Evolutionary conservation across 2,888 invertebrate genomes (phyloP), one percentile per base, ranked within the genome.

Genomic region (Beris morrisii): DNA sequence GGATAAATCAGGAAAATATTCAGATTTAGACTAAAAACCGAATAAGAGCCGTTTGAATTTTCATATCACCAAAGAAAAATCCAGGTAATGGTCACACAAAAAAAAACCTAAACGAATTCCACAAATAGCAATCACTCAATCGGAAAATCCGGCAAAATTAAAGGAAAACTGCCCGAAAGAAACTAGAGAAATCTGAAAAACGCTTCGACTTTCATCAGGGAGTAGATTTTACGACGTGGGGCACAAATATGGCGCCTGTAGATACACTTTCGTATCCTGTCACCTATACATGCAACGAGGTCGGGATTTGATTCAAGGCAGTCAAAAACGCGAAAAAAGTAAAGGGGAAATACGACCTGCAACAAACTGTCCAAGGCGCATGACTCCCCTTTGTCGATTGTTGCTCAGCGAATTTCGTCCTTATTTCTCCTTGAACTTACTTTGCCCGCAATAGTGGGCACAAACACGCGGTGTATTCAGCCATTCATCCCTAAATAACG

Each of bases 231-330:
- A 32, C 46, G 61, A 45, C 32, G 46, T 50, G 61, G 53, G 56
- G 69, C 54, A 63, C 67, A 69, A 69, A 69, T 66, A 69, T 69
- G 69, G 69, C 69, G 69, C 69, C 69, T 65, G 68, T 64, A 43
- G 61, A 61, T 50, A 61, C 52, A 52, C 52, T 32, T 63, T 45
- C 44, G 57, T 54, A 66, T 57, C 66, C 66, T 59, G 48, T 48
- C 59, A 59, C 48, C 48, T 30, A 48, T 6, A 46, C 12, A 13
- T 32, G 5, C 7, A 15, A 15, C 15, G 9, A 4, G 22, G 48
- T 6, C n/a, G 5, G 5, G 15, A 48, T 13, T 15, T 48, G 15
- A 48, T n/a, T 48, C 50, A 15, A 50, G 13, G 12, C 7, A 48
- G 48, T 13, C 4, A 15, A 50, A 38, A 12, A 45, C 43, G 28